Base-by-base conservation (phyloP, 2,797 vertebrate species). In the Apodemus agrarius region DNA sequence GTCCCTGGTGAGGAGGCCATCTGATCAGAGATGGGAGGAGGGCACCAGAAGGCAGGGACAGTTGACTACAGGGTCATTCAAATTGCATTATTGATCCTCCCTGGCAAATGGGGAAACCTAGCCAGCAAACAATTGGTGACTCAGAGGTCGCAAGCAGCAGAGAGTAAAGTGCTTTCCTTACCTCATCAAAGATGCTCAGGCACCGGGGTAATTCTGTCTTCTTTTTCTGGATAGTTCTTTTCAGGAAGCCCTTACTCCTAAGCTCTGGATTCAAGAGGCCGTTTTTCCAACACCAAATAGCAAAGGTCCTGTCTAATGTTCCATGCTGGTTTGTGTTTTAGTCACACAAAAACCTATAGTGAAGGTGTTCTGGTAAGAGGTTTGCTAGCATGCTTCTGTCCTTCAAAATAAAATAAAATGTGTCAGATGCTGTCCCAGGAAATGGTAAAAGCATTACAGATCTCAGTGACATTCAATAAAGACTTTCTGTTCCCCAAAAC, bases 1-100 rank as follows among this genome's bases (percentile, higher is more conserved):
- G 46, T 90, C 82, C 85, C 95, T 83, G 81, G 90, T 92, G 78
- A 96, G 75, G 75, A 85, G 87, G 82, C 61, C 43, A 8, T 72
- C 76, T 75, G 46, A 93, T 61, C 86, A 67, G 37, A 96, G 57
- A 46, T 43, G 21, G 92, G 12, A 69, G 17, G 83, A 31, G 40
- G 82, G 37, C 74, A 90, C 57, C 31, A 29, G 76, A 52, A 89
- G 61, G 6, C 57, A 54, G 13, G 78, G 37, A 69, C 4, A 57
- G 94, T 80, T 37, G 49, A 89, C 10, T 4, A 5, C 24, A 80
- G 57, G 72, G 63, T 89, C 88, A 12, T 83, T 61, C 49, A 26
- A 16, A 76, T 54, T 40, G 65, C 54, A 40, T 63, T 90, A 65
- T 80, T 12, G 6, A 22, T 89, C 52, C 34, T 79, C 74, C 72